phyloP scores from a whole-genome alignment of 2,888 invertebrate genomes.

The Apodemia zela region DNA sequence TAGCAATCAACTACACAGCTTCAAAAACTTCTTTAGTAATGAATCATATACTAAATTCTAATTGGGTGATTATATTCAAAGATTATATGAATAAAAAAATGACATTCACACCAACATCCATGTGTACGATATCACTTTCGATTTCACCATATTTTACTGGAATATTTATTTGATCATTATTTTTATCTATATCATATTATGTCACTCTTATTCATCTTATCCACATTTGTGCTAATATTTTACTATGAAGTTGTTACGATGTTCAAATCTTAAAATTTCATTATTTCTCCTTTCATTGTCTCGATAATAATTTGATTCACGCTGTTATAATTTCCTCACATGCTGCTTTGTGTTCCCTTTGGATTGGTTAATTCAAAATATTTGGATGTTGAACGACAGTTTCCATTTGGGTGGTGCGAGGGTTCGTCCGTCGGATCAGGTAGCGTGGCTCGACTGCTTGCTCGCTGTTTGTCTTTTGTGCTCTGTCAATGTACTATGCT shows the following conservation, averaged over 20 bases:
- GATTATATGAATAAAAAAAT: conserved; percentile 72
- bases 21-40: conserved; percentile 44
- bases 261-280: conserved; percentile 16
- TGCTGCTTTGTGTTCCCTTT: conserved; percentile 70
- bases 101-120: conserved; percentile 68
- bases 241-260: neutral
- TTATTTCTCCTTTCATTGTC: conserved; percentile 19
- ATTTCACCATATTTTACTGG: conserved; percentile 69
- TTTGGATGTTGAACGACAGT: conserved; percentile 63
- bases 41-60: conserved; percentile 45
- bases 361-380: conserved; percentile 51
- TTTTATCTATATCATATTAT: conserved; percentile 24
- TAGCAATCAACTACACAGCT: conserved; percentile 43
- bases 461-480: conserved; percentile 84
- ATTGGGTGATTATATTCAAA: conserved; percentile 61
- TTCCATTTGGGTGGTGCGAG: conserved; percentile 76
- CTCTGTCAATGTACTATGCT: conserved; percentile 83
- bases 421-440: conserved; percentile 87
- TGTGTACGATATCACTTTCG: conserved; percentile 64
- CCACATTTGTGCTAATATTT: conserved; percentile 13
- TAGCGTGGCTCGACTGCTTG: conserved; percentile 88
- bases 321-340: conserved; percentile 70
- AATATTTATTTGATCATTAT: conserved; percentile 49
- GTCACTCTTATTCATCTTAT: conserved; percentile 20
- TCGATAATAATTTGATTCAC: conserved; percentile 43